phyloP scores from a whole-genome alignment of 2,888 invertebrate species.

The Biston betularia region DNA sequence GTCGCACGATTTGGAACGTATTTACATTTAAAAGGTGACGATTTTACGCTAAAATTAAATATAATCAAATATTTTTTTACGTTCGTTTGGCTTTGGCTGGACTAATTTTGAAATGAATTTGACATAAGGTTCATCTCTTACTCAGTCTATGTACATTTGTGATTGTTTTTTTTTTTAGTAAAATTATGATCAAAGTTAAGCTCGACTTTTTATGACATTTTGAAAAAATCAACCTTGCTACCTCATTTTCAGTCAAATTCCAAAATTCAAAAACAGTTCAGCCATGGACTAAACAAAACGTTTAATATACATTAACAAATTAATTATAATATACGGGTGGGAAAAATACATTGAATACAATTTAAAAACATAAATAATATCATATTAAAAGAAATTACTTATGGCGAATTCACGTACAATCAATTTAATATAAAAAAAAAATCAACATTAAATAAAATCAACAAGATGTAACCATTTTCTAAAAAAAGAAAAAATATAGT shows the following conservation, averaged over 20 bases:
- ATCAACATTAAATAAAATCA: not conserved
- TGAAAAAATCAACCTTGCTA: not conserved
- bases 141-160: not conserved
- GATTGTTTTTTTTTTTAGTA: not conserved
- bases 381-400: not conserved
- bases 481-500: not conserved
- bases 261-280: slow-evolving; percentile 1
- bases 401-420: slow-evolving; percentile 2
- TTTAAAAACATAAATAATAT: not conserved
- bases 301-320: not conserved
- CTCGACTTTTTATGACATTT: slow-evolving; percentile 12
- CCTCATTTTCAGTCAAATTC: not conserved
- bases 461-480: not conserved
- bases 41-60: slow-evolving; percentile 5
- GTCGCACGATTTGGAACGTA: slow-evolving; percentile 61
- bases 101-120: slow-evolving; percentile 1
- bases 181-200: not conserved
- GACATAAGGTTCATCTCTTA: not conserved
- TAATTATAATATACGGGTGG: slow-evolving; percentile 7
- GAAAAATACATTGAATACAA: slow-evolving; percentile 2
- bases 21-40: slow-evolving; percentile 57
- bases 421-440: not conserved
- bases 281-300: not conserved
- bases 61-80: not conserved
- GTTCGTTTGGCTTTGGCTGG: not conserved